Percentiles rank a stretch among this genome's conserved stretches.
These are phyloP conservation scores for Eriosoma lanigerum DNA, from an alignment of 1,140 invertebrate species.

Conservation along the genomic window DNA sequence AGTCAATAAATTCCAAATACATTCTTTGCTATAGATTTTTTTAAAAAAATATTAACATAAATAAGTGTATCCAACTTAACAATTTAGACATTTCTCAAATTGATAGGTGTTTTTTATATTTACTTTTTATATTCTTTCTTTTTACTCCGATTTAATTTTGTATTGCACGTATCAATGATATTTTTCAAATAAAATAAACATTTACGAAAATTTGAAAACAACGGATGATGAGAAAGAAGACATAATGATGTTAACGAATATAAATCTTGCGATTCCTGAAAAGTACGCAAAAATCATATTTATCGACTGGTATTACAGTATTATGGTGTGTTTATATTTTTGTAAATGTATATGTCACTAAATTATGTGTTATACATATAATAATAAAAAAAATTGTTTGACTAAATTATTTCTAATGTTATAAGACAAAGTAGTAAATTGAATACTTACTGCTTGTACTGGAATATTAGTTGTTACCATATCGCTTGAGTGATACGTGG, in stretches of 20 bases:
- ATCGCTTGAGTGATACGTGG: background rate
- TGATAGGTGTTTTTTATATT: background rate
- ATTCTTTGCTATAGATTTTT: constrained; percentile 74
- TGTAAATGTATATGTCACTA: no score
- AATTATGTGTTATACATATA: no score
- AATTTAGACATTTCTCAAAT: background rate
- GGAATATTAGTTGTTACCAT: background rate
- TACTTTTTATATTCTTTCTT: constrained; percentile 21
- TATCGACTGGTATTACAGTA: no score
- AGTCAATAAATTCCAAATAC: constrained; percentile 86
- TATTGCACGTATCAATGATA: constrained; percentile 95
- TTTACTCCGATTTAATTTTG: constrained; percentile 64
- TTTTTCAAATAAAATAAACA: constrained; percentile 93
- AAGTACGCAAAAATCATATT: constrained; percentile 56
- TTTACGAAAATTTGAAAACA: constrained; percentile 96
- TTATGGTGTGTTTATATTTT: no score
- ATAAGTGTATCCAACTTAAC: no score
- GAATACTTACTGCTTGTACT: background rate
- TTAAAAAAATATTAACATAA: constrained; percentile 46
- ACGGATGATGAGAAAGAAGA: constrained; percentile 98
- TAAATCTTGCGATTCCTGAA: constrained; percentile 74
- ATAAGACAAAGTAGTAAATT: no score
- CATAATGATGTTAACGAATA: constrained; percentile 94
- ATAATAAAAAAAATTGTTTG: no score
- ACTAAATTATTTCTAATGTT: no score